These are phyloP conservation scores for Lethrus apterus DNA, from an alignment of 1,140 invertebrate genomes.

Conservation along the genomic window DNA sequence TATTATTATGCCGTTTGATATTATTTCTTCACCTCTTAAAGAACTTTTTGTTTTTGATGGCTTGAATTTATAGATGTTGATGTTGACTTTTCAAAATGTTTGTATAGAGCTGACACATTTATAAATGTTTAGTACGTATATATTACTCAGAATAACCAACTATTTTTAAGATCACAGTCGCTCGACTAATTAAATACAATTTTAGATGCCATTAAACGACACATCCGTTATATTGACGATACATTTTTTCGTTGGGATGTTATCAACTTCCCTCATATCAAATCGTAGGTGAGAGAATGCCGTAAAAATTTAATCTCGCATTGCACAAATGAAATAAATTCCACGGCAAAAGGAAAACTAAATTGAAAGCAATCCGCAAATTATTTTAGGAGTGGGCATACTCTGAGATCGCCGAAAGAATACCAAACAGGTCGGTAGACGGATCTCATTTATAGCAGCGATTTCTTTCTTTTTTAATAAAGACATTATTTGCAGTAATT, in stretches of 20 bases:
- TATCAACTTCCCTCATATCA: background rate
- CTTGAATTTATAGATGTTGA: constrained; percentile 14
- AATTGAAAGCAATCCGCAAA: constrained; percentile 34
- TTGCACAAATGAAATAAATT: constrained; percentile 32
- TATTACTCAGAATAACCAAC: background rate
- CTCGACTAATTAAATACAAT: background rate
- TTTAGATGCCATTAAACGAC: background rate
- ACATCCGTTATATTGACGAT: background rate
- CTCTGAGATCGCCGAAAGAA: constrained; percentile 19
- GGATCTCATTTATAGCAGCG: constrained; percentile 10
- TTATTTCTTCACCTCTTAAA: constrained; percentile 19
- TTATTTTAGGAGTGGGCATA: constrained; percentile 35
- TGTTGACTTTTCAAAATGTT: constrained; percentile 14
- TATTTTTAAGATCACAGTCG: background rate
- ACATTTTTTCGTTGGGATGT: background rate
- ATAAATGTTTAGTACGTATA: constrained; percentile 5
- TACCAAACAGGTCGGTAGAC: constrained; percentile 18
- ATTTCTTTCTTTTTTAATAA: too few relatives aligned
- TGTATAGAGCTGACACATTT: constrained; percentile 9
- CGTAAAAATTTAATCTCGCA: constrained; percentile 32
- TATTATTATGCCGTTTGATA: constrained; percentile 17
- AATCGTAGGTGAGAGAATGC: constrained; percentile 5
- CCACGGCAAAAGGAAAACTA: constrained; percentile 25
- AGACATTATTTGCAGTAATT: too few relatives aligned
- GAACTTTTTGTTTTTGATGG: constrained; percentile 15